A percentile compares a stretch with the other conserved stretches of the same genome.
These are phyloP conservation scores for Acipenser transmontanus DNA, from an alignment of 2,797 vertebrate genomes.

Conservation along the genomic window DNA sequence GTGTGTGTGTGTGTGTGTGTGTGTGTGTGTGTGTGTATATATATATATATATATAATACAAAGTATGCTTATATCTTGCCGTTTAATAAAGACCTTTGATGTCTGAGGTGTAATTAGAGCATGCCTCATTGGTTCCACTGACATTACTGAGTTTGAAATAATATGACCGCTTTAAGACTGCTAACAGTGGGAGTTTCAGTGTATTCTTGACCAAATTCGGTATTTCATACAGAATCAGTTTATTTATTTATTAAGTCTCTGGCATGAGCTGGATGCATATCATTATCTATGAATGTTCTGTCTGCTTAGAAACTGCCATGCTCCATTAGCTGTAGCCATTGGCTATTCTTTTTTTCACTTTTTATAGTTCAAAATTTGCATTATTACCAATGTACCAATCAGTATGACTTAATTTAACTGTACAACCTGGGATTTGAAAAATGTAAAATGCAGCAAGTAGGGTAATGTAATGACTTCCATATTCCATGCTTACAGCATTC, in stretches of 20 bases:
- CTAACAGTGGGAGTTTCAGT: not conserved
- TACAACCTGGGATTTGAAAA: no score
- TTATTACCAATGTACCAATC: not conserved
- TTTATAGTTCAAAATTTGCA: not conserved
- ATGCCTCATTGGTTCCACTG: not conserved
- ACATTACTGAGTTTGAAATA: slow-evolving; percentile 7
- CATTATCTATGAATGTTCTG: not conserved
- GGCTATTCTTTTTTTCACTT: slow-evolving; percentile 4
- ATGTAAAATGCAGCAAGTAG: no score
- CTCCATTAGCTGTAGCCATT: not conserved
- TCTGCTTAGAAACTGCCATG: not conserved
- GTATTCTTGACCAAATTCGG: not conserved
- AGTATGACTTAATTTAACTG: not conserved
- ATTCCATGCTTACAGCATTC: no score
- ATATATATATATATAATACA: not conserved
- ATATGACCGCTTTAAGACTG: not conserved
- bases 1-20: not conserved
- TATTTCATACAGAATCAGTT: not conserved
- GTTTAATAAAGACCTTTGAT: not conserved
- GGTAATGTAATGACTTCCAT: no score
- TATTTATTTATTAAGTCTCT: not conserved
- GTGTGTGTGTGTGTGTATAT: no score
- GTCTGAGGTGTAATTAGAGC: not conserved
- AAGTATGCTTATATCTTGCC: not conserved
- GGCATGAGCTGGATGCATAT: not conserved